Base-by-base conservation (phyloP, 2,888 invertebrate genomes). In the Thymelicus acteon region DNA sequence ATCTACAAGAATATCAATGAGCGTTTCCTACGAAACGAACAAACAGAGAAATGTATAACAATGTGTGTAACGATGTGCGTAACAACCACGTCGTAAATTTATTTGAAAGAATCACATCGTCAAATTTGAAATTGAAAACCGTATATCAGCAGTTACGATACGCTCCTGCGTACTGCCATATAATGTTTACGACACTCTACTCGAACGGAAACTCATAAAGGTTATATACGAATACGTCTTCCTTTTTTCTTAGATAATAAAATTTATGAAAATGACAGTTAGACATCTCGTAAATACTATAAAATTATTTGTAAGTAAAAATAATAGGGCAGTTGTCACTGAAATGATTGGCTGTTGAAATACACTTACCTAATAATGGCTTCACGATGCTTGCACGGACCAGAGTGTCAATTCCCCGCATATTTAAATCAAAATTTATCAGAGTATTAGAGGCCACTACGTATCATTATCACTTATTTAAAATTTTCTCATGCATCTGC, bases 161-260 rank as follows among this genome's bases (percentile, higher is more conserved):
- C 62, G 71, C 71, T 73, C 62, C 64, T 71, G 72, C 73, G 74
- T 72, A 67, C 67, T 75, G 73, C 75, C 78, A 71, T 78, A 78
- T 72, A 73, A 74, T 74, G 72, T 78, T 77, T 74, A 78, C 60
- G 75, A 72, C 40, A 39, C 10, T 57, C 72, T 73, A 58, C 54
- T 44, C 60, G 73, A 73, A 67, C 70, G 71, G 72, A 74, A 72
- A 68, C 74, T 73, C 74, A 71, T 77, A 75, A 75, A 76, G 60
- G 67, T 62, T 70, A 68, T 68, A 66, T 69, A 72, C 71, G 73
- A 73, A 66, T 72, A 64, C 7, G 40, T 52, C 19, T 15, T n/a
- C 49, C 15, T 19, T 7, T 15, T n/a, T 15, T 72, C 71, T 62
- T 61, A 57, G 47, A 57, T 72, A 76, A 71, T 72, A 60, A 73